These are phyloP conservation scores for Drosophila lutescens DNA, from an alignment of 2,888 invertebrate genomes.

Conservation along the genomic window DNA sequence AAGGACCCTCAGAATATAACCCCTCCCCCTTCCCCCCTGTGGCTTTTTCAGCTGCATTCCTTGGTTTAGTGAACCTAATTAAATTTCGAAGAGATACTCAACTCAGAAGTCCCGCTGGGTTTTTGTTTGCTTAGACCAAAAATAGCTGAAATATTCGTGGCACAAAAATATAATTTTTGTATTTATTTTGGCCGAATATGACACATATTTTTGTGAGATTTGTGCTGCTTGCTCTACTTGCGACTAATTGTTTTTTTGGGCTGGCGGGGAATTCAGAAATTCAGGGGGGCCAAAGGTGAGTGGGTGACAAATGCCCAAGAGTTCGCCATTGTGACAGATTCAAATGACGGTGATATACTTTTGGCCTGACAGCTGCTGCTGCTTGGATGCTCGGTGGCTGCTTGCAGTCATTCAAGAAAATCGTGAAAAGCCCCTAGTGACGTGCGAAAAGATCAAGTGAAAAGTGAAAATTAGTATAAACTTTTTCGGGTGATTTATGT, in stretches of 20 bases:
- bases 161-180: slow-evolving; percentile 25
- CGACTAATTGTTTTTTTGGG: slow-evolving; percentile 59
- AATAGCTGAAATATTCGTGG: slow-evolving; percentile 23
- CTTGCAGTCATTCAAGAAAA: slow-evolving; percentile 19
- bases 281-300: slow-evolving; percentile 35
- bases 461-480: slow-evolving; percentile 6
- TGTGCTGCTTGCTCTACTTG: slow-evolving; percentile 54
- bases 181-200: slow-evolving; percentile 50
- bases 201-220: slow-evolving; percentile 45
- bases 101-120: slow-evolving; percentile 9
- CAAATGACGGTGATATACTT: slow-evolving; percentile 27
- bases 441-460: slow-evolving; percentile 9
- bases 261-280: slow-evolving; percentile 4
- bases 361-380: slow-evolving; percentile 20
- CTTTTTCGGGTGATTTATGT: neutral
- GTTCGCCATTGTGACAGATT: slow-evolving; percentile 31
- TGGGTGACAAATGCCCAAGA: slow-evolving; percentile 40
- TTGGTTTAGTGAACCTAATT: slow-evolving; percentile 13
- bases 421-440: slow-evolving; percentile 17
- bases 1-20: slow-evolving; percentile 10
- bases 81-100: slow-evolving; percentile 8
- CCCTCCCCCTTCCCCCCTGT: neutral
- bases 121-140: slow-evolving; percentile 20
- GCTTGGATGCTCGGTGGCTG: slow-evolving; percentile 14
- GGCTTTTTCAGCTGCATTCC: slow-evolving; percentile 6